These are phyloP conservation scores for Andricus grossulariae DNA, from an alignment of 1,140 invertebrate species.

Conservation along the genomic window DNA sequence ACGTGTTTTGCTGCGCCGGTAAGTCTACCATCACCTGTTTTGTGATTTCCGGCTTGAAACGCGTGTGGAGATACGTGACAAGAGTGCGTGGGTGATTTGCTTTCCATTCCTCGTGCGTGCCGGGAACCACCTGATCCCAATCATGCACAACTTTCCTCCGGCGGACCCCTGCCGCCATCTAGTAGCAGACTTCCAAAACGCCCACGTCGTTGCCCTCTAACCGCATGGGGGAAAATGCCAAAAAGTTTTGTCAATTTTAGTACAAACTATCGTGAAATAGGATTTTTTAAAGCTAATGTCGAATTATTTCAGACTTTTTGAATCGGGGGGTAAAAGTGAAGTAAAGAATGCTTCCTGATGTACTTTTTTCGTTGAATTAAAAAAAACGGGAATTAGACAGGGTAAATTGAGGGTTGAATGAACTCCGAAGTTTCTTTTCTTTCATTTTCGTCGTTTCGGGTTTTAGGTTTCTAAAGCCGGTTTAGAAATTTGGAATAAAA, in stretches of 20 bases:
- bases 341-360: no score
- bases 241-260: background rate
- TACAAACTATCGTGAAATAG: no score
- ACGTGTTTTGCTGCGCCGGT: slow-evolving; percentile 66
- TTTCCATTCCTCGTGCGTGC: background rate
- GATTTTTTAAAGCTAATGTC: no score
- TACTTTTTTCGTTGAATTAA: background rate
- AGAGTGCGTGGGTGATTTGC: slow-evolving; percentile 16
- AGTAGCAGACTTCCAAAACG: slow-evolving; percentile 2
- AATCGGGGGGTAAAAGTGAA: no score
- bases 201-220: slow-evolving; percentile 24
- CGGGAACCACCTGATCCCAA: slow-evolving; percentile 36
- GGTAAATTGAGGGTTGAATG: slow-evolving; percentile 9
- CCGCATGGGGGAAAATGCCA: slow-evolving; percentile 2
- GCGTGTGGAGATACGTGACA: slow-evolving; percentile 6
- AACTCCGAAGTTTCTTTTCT: background rate
- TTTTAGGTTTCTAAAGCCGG: background rate
- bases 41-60: slow-evolving; percentile 7
- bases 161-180: slow-evolving; percentile 37
- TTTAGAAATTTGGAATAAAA: background rate
- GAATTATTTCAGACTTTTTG: no score
- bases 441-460: background rate
- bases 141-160: slow-evolving; percentile 23
- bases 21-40: slow-evolving; percentile 55
- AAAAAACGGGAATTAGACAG: background rate